Evolutionary conservation across 2,113 vertebrate genomes (phyloP), one percentile per base, ranked within the genome.

Genomic region (Puntigrus tetrazona): DNA sequence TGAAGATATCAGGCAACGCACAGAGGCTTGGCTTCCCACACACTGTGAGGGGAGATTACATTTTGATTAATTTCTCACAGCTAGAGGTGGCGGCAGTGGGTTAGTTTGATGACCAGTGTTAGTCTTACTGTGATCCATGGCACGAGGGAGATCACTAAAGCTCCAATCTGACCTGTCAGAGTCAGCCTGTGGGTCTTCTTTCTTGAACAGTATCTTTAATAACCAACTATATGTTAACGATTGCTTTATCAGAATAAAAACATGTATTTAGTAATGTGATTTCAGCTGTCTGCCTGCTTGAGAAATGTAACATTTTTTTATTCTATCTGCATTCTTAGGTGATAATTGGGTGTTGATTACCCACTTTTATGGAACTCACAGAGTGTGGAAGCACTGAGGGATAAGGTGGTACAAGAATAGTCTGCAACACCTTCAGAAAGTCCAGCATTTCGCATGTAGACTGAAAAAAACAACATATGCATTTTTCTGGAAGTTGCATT

Each of bases 1-100:
- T 75, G 61, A 89, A 86, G 69, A 72, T 86, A 84, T 85, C 76
- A 85, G 85, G 82, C 59, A 74, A 59, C 34, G 81, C 83, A 83
- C 67, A 63, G 57, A 83, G 45, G 43, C 78, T 79, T 50, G 52
- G 43, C 81, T 89, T 57, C 34, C 85, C 38, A 75, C 63, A 86
- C 45, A 70, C 87, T 81, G 82, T 55, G 67, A 63, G 72, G 38
- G 85, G 47, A 88, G 86, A 93, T 90, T 86, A 85, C 4, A 91
- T 87, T 91, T 87, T 87, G 74, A 91, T 91, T 86, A 67, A 89
- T 89, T 86, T 89, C 75, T 88, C 77, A 65, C 63, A 59, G 59
- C 55, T 52, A 80, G 81, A 22, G 43, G 75, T 59, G 41, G 75
- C 52, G 45, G 82, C 85, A 50, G 13, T 18, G 47, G 72, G 36